Evolutionary conservation across 2,797 vertebrate species (phyloP).

Genomic region (Dicrostonyx torquatus): DNA sequence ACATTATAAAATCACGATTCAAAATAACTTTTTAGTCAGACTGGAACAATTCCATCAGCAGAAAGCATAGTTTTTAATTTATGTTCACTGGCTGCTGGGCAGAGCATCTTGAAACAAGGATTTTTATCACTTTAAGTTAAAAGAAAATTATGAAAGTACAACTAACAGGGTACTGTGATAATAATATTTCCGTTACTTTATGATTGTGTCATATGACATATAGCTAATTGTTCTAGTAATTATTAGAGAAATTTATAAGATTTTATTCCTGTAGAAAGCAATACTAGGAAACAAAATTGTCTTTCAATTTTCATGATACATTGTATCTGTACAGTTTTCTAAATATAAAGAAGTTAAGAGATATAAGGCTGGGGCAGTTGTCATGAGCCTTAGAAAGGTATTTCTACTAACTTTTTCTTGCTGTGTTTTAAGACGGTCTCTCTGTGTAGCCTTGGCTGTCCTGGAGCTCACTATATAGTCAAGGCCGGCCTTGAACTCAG

Average conservation of each 20-base stretch:
- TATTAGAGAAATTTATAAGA: conserved; percentile 26
- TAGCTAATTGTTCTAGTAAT: conserved; percentile 38
- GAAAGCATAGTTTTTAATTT: conserved; percentile 11
- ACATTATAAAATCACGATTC: conserved; percentile 30
- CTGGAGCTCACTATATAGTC: background rate
- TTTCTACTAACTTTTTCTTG: background rate
- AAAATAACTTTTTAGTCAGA: background rate
- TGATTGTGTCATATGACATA: background rate
- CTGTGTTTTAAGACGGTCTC: background rate
- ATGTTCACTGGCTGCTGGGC: background rate
- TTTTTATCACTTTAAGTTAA: conserved; percentile 11
- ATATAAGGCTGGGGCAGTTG: background rate
- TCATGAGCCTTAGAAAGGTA: conserved; percentile 31
- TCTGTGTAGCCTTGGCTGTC: background rate
- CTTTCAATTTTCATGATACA: background rate
- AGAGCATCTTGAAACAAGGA: conserved; percentile 7
- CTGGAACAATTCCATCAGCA: conserved; percentile 31
- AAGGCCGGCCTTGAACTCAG: background rate
- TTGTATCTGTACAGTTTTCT: conserved; percentile 29
- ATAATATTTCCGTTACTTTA: conserved; percentile 8
- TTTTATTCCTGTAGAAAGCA: background rate
- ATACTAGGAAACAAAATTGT: conserved; percentile 27
- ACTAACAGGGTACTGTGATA: background rate
- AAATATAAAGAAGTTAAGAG: conserved; percentile 45
- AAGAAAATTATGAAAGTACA: conserved; percentile 12